Evolutionary conservation across 2,888 invertebrate genomes (phyloP).

Genomic region (Tipula confusa): DNA sequence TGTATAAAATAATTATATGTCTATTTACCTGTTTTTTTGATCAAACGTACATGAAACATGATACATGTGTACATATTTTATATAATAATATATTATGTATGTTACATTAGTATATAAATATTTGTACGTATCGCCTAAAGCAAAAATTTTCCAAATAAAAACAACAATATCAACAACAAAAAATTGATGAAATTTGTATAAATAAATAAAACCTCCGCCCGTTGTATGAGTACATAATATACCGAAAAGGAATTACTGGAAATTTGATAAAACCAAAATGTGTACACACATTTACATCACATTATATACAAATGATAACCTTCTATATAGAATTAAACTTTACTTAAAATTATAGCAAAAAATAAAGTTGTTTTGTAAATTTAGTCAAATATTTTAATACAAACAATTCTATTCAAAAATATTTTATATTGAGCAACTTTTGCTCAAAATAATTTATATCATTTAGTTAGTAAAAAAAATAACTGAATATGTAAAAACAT

Average conservation of each 20-base stretch:
- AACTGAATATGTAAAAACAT: too few relatives aligned
- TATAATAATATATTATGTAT: conserved; percentile 16
- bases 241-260: background rate
- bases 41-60: background rate
- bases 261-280: background rate
- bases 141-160: background rate
- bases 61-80: background rate
- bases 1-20: background rate
- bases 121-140: background rate
- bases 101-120: background rate
- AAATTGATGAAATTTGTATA: background rate
- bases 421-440: background rate
- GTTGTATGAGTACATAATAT: background rate
- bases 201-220: background rate
- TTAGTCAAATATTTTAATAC: background rate
- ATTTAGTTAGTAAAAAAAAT: too few relatives aligned
- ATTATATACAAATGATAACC: background rate
- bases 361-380: background rate
- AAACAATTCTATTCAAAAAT: background rate
- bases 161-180: background rate
- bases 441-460: background rate
- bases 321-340: background rate
- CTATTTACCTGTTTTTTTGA: background rate
- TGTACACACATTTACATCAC: background rate
- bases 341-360: background rate